A percentile compares a stretch with the other conserved stretches of the same genome.
Conservation (phyloP, 2,113 vertebrate species). For the Sinocyclocheilus anophthalmus region DNA sequence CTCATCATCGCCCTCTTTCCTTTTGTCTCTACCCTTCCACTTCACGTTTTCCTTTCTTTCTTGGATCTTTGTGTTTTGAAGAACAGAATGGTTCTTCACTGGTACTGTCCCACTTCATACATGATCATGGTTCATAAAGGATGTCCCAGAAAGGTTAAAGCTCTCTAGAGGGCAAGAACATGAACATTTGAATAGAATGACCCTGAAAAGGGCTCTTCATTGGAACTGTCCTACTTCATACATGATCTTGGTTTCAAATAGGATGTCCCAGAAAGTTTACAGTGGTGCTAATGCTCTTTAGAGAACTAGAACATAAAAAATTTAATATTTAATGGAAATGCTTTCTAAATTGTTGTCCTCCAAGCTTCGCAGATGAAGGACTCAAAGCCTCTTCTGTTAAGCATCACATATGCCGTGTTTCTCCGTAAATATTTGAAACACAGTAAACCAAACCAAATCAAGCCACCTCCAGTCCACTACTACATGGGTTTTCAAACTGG, state of each 20-base stretch:
- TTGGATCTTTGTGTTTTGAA: background rate
- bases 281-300: background rate
- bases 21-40: background rate
- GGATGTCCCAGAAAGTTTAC: conserved; percentile 10
- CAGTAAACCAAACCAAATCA: background rate
- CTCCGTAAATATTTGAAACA: background rate
- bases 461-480: background rate
- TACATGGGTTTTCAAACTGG: background rate
- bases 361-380: background rate
- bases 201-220: background rate
- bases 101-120: background rate
- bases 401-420: background rate
- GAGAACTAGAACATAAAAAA: background rate
- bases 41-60: background rate
- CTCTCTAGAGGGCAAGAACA: background rate
- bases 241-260: conserved; percentile 6
- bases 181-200: background rate
- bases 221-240: background rate
- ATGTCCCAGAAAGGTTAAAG: conserved; percentile 8
- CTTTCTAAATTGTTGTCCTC: conserved; percentile 13
- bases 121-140: conserved; percentile 4
- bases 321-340: conserved; percentile 28
- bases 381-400: background rate
- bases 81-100: background rate
- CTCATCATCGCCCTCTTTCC: background rate